phyloP scores from a whole-genome alignment of 2,113 vertebrate species.

The Hucho hucho region DNA sequence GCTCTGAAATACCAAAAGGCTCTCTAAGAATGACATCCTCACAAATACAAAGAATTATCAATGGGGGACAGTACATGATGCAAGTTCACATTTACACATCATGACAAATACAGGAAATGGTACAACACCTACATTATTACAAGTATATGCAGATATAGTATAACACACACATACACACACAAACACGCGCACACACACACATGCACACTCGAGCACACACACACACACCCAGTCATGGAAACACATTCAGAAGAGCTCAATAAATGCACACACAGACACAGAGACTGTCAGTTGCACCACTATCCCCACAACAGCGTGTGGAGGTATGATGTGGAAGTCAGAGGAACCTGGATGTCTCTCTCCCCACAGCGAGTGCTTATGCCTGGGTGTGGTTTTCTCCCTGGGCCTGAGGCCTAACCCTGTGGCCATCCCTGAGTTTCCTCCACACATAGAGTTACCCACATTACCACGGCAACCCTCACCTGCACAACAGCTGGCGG shows the following conservation, averaged over 20 bases:
- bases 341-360: background rate
- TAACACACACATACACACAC: background rate
- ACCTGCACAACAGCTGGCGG: constrained; percentile 24
- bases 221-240: background rate
- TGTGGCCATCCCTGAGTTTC: constrained; percentile 38
- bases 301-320: constrained; percentile 46
- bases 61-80: background rate
- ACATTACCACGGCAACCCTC: constrained; percentile 5
- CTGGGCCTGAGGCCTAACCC: constrained; percentile 12
- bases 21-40: constrained; percentile 49
- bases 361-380: constrained; percentile 12
- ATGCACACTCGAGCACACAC: constrained; percentile 9
- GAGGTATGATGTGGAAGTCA: constrained; percentile 10
- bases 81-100: background rate
- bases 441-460: background rate
- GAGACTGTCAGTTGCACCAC: constrained; percentile 50
- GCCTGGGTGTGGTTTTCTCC: constrained; percentile 45
- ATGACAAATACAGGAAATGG: background rate
- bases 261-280: background rate
- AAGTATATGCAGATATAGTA: constrained; percentile 16
- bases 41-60: constrained; percentile 20
- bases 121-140: background rate
- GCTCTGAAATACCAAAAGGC: constrained; percentile 22
- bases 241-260: background rate
- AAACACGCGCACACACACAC: background rate